Evolutionary conservation across 2,113 vertebrate genomes (phyloP), one percentile per base, ranked within the genome.

Genomic region (Cervus canadensis): DNA sequence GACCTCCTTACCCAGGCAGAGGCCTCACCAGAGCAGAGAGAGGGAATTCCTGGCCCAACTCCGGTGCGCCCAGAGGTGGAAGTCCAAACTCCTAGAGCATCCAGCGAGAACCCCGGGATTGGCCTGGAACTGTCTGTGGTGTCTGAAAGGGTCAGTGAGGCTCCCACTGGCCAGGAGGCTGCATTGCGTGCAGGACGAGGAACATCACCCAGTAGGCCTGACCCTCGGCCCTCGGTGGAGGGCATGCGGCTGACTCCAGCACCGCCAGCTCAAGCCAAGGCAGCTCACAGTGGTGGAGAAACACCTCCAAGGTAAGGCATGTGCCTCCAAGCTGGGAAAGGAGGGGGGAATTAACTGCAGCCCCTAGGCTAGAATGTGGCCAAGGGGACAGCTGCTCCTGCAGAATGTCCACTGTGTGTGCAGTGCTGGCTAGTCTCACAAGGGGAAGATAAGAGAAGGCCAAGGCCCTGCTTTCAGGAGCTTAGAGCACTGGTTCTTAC

Each of bases 271-370:
- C 16, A 36, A 52, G n/a, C 71, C 71, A 40, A 26, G 28, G 54
- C 30, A n/a, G 76, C 71, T 54, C 14, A 8, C 7, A 0, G 40
- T 6, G n/a, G 36, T 6, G 67, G 79, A 56, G 94, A 89, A 87
- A 6, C 7, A 1, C 43, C 28, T 81, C 36, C n/a, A 7, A 93
- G 97, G 98, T 98, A 96, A 93, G 94, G 7, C 30, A 4, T 6
- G 7, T 4, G 43, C 23, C 67, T 64, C 17, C 12, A 25, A 6
- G 60, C 19, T 13, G 56, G 91, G 67, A 1, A 2, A 40, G n/a
- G n/a, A 9, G 21, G 33, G 15, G 26, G 23, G 5, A 23, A 16
- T 26, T 12, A 33, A 57, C n/a, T 5, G 28, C 16, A 19, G 26
- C 40, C 2, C 7, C 15, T n/a, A 4, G 4, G 12, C 1, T 7